Conservation (phyloP, 2,888 invertebrate species). For the Nomada lathburiana region DNA sequence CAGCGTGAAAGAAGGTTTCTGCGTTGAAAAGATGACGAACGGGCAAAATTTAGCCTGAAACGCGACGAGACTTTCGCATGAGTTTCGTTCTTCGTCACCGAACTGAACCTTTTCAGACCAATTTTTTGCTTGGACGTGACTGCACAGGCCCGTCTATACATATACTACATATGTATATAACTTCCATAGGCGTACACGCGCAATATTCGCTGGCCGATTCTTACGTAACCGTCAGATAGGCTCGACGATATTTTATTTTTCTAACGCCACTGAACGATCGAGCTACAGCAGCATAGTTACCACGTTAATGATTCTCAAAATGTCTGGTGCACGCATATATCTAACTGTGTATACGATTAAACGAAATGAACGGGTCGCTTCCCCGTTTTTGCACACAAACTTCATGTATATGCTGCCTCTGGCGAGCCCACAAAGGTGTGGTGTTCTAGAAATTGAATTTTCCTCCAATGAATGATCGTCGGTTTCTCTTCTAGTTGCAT, state of each 20-base stretch:
- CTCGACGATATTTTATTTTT: slow-evolving; percentile 19
- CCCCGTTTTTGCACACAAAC: slow-evolving; percentile 1
- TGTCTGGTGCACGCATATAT: neutral
- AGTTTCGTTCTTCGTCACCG: neutral
- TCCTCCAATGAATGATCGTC: neutral
- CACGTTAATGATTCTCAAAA: slow-evolving; percentile 21
- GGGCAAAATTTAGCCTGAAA: neutral
- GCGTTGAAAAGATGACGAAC: neutral
- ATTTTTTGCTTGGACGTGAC: slow-evolving; percentile 18
- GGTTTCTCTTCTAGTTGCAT: neutral
- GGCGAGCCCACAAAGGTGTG: too few species aligned
- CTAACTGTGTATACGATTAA: neutral
- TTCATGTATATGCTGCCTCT: neutral
- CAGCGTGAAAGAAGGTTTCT: neutral
- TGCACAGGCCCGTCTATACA: neutral
- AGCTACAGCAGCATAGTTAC: neutral
- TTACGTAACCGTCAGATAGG: slow-evolving; percentile 44
- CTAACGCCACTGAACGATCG: neutral
- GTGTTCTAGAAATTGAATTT: neutral
- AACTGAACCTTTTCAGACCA: slow-evolving; percentile 15
- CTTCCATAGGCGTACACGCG: slow-evolving; percentile 16
- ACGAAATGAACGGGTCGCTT: neutral
- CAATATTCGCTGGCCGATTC: neutral
- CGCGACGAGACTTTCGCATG: slow-evolving; percentile 8
- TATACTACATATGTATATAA: too few species aligned